Evolutionary conservation across 2,888 invertebrate species (phyloP), one percentile per base, ranked within the genome.

Genomic region (Leucania comma): DNA sequence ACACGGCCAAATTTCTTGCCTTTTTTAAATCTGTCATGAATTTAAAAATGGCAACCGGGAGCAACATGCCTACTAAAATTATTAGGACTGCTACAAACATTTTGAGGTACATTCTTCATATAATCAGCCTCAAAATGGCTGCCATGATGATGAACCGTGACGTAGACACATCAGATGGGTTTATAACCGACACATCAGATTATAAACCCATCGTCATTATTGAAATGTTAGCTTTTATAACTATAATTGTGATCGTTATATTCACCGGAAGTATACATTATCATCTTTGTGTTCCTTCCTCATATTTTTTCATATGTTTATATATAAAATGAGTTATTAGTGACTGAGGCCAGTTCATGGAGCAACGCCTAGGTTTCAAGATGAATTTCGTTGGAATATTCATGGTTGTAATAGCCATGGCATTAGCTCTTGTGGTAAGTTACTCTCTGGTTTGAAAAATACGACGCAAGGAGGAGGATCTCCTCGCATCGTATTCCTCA

Each of bases 321-420:
- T 12, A 76, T 69, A 81, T 81, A 77, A 56, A 70, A 48, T 58
- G 24, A 14, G 58, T 42, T 17, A 12, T 14, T 14, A 2, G 9
- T 29, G 17, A 5, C 9, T 12, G 10, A 5, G 8, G n/a, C 3
- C 61, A 81, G 72, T 67, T 26, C 29, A 59, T 50, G 9, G 24
- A 26, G 17, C 1, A 24, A 3, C 67, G 12, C 8, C n/a, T 24
- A 60, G 38, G 59, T 57, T 62, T 42, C 32, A 61, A 59, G 51
- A 81, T 81, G 83, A 80, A 80, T 10, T 20, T 80, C 3, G 17
- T 72, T 4, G 81, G 71, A 42, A 26, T 69, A 20, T 24, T 81
- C 14, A 12, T 81, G 8, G 57, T 51, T 22, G 35, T 81, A 1
- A 67, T 81, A 58, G 53, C 70, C 1, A 3, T 77, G 2, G 57